Percentiles rank a stretch among this genome's conserved stretches.
Evolutionary conservation across 2,888 invertebrate species (phyloP).

Genomic region (Conomelus anceps): DNA sequence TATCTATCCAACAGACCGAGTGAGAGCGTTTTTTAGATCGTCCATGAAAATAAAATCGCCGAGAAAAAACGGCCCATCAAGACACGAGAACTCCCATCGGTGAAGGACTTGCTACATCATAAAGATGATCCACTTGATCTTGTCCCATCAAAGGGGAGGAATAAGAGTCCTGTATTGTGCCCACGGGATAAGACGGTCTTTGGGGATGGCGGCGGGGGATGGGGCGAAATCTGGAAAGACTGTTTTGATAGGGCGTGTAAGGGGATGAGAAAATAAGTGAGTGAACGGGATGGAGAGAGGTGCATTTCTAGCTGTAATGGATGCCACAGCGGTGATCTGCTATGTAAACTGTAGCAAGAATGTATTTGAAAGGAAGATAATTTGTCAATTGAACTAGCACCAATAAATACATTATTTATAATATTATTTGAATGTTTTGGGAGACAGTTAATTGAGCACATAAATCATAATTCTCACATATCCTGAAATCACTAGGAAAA

Average conservation of each 20-base stretch:
- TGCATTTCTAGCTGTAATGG: background rate
- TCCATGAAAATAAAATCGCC: background rate
- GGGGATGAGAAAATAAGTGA: background rate
- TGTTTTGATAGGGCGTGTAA: background rate
- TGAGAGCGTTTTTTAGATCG: background rate
- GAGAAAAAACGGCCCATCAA: background rate
- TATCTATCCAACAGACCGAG: background rate
- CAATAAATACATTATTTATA: too few species aligned
- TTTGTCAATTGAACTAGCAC: too few species aligned
- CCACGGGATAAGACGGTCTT: background rate
- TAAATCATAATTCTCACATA: too few species aligned
- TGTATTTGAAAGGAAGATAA: too few species aligned
- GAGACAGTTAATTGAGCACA: too few species aligned
- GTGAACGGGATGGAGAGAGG: background rate
- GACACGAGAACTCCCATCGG: background rate
- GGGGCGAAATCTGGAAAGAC: background rate
- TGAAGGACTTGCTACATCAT: background rate
- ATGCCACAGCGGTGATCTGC: background rate
- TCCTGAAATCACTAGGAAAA: too few species aligned
- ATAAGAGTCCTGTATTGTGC: background rate
- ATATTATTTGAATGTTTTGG: too few species aligned
- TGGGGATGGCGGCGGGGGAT: background rate
- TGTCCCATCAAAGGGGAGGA: background rate
- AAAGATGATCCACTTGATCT: background rate
- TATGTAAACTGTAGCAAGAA: too few species aligned